phyloP scores from a whole-genome alignment of 2,888 invertebrate species.

The Lysandra coridon region DNA sequence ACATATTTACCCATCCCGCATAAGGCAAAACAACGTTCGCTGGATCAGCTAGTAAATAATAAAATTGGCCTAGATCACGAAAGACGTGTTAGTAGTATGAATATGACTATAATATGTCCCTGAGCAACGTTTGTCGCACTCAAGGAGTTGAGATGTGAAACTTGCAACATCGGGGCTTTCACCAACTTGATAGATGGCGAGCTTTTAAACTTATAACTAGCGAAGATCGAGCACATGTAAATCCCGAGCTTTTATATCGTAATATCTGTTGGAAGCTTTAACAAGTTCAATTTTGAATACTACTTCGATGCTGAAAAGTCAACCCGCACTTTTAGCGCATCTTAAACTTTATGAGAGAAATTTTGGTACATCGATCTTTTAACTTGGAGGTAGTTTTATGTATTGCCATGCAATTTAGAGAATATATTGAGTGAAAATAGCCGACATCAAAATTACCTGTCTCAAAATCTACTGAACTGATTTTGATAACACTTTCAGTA shows the following conservation, averaged over 20 bases:
- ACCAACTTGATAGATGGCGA: slow-evolving; percentile 13
- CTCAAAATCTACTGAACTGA: no score
- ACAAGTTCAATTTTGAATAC: background rate
- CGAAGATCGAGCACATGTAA: slow-evolving; percentile 23
- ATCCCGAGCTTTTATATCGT: slow-evolving; percentile 4
- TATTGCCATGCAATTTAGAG: no score
- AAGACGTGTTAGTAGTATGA: background rate
- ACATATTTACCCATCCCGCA: no score
- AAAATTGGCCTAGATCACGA: background rate
- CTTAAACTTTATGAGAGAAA: background rate
- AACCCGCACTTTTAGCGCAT: background rate
- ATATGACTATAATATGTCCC: background rate
- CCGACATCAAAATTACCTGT: no score
- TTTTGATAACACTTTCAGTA: no score
- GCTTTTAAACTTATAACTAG: slow-evolving; percentile 19
- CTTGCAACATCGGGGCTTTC: slow-evolving; percentile 12
- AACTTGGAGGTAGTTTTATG: background rate
- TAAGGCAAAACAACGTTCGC: no score
- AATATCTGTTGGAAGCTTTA: slow-evolving; percentile 13
- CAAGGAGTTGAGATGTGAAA: background rate
- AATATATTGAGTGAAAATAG: no score
- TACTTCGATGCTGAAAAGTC: background rate
- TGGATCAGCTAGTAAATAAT: no score
- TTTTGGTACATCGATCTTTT: background rate
- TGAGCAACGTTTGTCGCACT: background rate